A percentile compares a stretch with the other conserved stretches of the same genome.
phyloP scores from a whole-genome alignment of 2,888 invertebrate species.

The Hemicrepidius hirtus region DNA sequence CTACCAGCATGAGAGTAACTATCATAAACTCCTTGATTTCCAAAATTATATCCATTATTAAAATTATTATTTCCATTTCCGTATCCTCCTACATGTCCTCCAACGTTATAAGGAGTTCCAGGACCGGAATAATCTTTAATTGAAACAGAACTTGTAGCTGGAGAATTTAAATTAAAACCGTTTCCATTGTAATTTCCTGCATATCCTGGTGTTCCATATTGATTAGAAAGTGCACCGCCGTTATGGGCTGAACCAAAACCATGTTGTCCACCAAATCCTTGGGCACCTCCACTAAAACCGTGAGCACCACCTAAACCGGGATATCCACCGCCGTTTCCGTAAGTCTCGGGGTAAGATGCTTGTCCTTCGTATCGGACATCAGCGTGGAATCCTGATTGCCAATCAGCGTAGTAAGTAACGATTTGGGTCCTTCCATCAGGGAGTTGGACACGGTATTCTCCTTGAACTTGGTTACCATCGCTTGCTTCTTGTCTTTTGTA shows the following conservation, averaged over 20 bases:
- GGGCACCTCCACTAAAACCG: not conserved
- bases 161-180: slow-evolving; percentile 21
- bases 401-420: slow-evolving; percentile 86
- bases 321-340: slow-evolving; percentile 61
- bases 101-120: slow-evolving; percentile 54
- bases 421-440: slow-evolving; percentile 79
- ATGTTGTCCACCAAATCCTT: not conserved
- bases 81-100: slow-evolving; percentile 29
- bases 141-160: slow-evolving; percentile 60
- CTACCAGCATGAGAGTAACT: slow-evolving; percentile 53
- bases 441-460: slow-evolving; percentile 77
- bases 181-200: slow-evolving; percentile 31
- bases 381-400: slow-evolving; percentile 87
- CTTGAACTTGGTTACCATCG: slow-evolving; percentile 82
- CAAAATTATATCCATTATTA: slow-evolving; percentile 36
- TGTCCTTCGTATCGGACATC: slow-evolving; percentile 83
- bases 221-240: slow-evolving; percentile 28
- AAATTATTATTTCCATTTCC: slow-evolving; percentile 40
- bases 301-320: slow-evolving; percentile 39
- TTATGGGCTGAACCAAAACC: not conserved
- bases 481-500: slow-evolving; percentile 82
- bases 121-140: slow-evolving; percentile 62
- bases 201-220: slow-evolving; percentile 55
- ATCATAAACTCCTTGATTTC: slow-evolving; percentile 50
- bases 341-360: slow-evolving; percentile 78